Base-by-base conservation (phyloP, 2,113 vertebrate genomes). In the Psittacus erithacus region DNA sequence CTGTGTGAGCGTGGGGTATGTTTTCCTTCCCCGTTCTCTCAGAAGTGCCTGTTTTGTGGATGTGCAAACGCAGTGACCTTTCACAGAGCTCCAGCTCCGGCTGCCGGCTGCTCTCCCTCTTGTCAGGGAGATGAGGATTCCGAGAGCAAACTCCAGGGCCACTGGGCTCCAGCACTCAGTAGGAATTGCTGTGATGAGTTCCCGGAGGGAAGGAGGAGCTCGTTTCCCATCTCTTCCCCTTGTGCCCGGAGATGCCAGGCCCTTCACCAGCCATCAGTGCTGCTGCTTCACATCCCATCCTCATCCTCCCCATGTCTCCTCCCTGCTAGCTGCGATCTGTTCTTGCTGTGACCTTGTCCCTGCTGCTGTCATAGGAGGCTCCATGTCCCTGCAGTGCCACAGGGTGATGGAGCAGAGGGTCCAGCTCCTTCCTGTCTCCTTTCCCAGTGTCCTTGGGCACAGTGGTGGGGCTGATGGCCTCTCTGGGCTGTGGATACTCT, bases 11-110 rank as follows among this genome's bases (percentile, higher is more conserved):
- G 1, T 0, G 4, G 50, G 71, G 13, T 76, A 11, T 41, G 4
- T n/a, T 41, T 38, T 39, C 14, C 18, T 8, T 24, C 57, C n/a
- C 33, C 35, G 57, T 35, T 59, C 57, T 35, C 33, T 15, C 15
- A 59, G 11, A 33, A 86, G 31, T 41, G 47, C 75, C 3, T 63
- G 13, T 76, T 86, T 44, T 13, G 84, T 11, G 69, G 68, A 82
- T 68, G 92, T 93, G 81, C 76, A 85, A 80, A 94, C 0, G 35
- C 75, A 14, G 67, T 88, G 93, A 94, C 93, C 92, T 97, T 97
- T 94, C 0, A 3, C 1, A 6, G 78, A 88, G 53, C 35, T 88
- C 43, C 3, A 25, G 92, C 85, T 82, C 35, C 70, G 52, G 43
- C 81, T 81, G 67, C 81, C 22, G 50, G 70, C 82, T 88, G 86